Base-by-base conservation (phyloP, 2,888 invertebrate genomes). In the Trichopria drosophilae region DNA sequence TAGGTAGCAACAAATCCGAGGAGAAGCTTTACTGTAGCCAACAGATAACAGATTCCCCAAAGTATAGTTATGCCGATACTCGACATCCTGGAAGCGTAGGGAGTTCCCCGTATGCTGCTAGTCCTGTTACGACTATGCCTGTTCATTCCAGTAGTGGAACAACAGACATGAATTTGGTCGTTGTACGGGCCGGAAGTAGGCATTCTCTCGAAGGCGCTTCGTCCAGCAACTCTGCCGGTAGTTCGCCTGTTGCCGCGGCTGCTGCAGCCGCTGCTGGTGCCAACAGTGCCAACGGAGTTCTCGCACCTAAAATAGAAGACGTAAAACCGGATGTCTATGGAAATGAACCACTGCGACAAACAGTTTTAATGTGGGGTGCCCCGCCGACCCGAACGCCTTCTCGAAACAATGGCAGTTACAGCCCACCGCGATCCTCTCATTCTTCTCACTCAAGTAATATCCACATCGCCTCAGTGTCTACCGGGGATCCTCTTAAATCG, bases 361-460 rank as follows among this genome's bases (percentile, higher is more conserved):
- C 93, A 9, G 94, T 93, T 44, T 82, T 94, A 32, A 93, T 94
- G 93, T 94, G 93, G 93, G 93, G 93, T 6, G 71, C 72, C 4
- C 74, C 75, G 2, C 73, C 73, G 1, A 62, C 72, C 1, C 65
- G 75, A 19, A 72, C 72, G 3, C 73, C 75, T 3, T 9, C 7
- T 24, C 65, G 72, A 28, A 73, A 72, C 50, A 75, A 74, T 47
- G 75, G 75, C 2, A 71, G 67, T 43, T 75, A 75, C 55, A 75
- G 75, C 15, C 75, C 75, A 3, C 68, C 73, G 1, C 72, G 72
- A 22, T 69, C 72, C 2, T 69, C 67, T 2, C 70, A 71, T 32
- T 72, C 72, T 1, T 69, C 69, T 4, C 70, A 72, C 34, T 65
- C 71, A 9, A 32, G 9, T 13, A 12, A 12, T n/a, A 26, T 10